phyloP scores from a whole-genome alignment of 23 tunicate species.

The Diplosoma virens region DNA sequence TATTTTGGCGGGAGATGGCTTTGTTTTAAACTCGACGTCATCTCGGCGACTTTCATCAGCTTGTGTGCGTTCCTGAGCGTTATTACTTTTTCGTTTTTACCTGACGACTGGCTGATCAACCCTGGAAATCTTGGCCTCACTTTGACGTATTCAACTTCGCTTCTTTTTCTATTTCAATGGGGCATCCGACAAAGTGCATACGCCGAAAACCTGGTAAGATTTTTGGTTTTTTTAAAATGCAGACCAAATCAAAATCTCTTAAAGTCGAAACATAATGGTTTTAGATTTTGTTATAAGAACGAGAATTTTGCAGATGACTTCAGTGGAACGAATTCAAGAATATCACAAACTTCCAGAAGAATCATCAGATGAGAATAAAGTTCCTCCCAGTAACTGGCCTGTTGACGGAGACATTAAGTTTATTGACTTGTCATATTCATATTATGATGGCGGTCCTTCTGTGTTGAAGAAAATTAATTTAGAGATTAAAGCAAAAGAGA shows the following conservation, averaged over 20 bases:
- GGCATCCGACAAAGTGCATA: slow-evolving; percentile 74
- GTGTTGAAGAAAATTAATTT: slow-evolving; percentile 43
- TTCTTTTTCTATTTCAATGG: slow-evolving; percentile 86
- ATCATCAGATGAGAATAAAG: slow-evolving; percentile 9
- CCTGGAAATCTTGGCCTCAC: slow-evolving; percentile 62
- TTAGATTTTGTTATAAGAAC: background rate
- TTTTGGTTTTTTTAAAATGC: no score
- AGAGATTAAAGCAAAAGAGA: slow-evolving; percentile 58
- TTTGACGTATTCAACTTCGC: slow-evolving; percentile 50
- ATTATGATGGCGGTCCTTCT: slow-evolving; percentile 64
- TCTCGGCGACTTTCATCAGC: slow-evolving; percentile 54
- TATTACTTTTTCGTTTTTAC: background rate
- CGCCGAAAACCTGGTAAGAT: slow-evolving; percentile 86
- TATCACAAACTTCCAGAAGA: slow-evolving; percentile 67
- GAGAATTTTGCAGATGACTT: slow-evolving; percentile 70
- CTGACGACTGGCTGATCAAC: slow-evolving; percentile 5
- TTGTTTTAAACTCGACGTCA: slow-evolving; percentile 58
- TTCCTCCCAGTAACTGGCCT: slow-evolving; percentile 67
- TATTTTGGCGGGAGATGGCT: slow-evolving; percentile 68
- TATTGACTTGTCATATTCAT: slow-evolving; percentile 47
- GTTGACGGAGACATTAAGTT: slow-evolving; percentile 44
- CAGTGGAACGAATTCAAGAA: slow-evolving; percentile 86
- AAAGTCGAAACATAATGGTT: no score
- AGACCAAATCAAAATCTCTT: no score
- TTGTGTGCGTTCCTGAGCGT: slow-evolving; percentile 41